Evolutionary conservation across 2,888 invertebrate genomes (phyloP), one percentile per base, ranked within the genome.

Genomic region (Pandemis cinnamomeana): DNA sequence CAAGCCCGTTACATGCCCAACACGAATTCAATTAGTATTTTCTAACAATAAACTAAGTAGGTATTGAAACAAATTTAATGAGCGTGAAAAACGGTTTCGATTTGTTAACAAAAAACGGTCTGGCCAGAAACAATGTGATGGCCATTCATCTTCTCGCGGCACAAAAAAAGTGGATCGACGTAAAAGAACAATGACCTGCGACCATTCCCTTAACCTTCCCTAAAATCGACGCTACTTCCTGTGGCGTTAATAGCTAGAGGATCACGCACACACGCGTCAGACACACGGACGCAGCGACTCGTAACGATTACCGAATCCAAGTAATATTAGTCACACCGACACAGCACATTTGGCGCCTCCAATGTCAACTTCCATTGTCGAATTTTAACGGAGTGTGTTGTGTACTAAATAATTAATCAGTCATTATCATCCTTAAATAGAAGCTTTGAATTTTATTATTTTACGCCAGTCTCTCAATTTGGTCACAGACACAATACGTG

Each of bases 221-320:
- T 87, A 91, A 91, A 93, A 91, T 91, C 90, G 91, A 91, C 91
- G 89, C 87, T 87, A 88, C 87, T 92, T 93, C 92, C 93, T 92
- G 92, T 84, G 84, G 85, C 86, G 86, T 86, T 89, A 88, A 88
- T 87, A 84, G 87, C 85, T 80, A 80, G 81, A 83, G 81, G 80
- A 83, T 81, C 84, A 82, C 88, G 86, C 90, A 87, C 87, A 84
- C 85, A 82, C 83, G 77, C 77, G 78, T 67, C 78, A 53, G 58
- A 62, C 76, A 62, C 77, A 71, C 76, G 71, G 77, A 76, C 76
- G 75, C 75, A 75, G 66, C 53, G 66, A 15, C 63, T 60, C 58
- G 68, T 42, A 61, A 61, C 62, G 53, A 63, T 64, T 69, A 36
- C 42, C 42, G 42, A 70, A 73, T 64, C 15, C 53, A 61, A 61